Evolutionary conservation across 2,888 invertebrate genomes (phyloP).

Genomic region (Molanna angustata): DNA sequence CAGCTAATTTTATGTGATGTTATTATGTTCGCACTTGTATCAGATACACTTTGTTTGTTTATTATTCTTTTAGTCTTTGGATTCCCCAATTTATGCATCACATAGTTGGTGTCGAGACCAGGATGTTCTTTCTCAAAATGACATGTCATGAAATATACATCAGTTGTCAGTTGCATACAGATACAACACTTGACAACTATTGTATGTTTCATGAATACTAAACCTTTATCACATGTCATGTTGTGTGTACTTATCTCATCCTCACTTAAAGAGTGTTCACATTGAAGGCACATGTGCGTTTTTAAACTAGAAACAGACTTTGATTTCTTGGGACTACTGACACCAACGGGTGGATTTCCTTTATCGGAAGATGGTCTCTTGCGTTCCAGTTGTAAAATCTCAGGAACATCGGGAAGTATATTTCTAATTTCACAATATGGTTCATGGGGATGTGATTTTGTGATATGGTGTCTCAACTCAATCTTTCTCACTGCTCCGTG

Average conservation of each 20-base stretch:
- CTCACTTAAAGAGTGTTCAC: slow-evolving; percentile 39
- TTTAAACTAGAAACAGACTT: not conserved
- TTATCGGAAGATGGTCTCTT: slow-evolving; percentile 26
- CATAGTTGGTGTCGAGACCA: slow-evolving; percentile 38
- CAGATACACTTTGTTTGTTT: slow-evolving; percentile 20
- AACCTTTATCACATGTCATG: slow-evolving; percentile 36
- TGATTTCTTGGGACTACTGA: not conserved
- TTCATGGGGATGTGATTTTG: slow-evolving; percentile 38
- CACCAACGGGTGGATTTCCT: not conserved
- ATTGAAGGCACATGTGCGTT: slow-evolving; percentile 40
- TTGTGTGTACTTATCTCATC: slow-evolving; percentile 36
- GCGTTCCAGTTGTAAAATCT: slow-evolving; percentile 30
- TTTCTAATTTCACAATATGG: slow-evolving; percentile 32
- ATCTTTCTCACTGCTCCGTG: slow-evolving; percentile 37
- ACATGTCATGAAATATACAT: slow-evolving; percentile 38
- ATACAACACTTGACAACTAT: slow-evolving; percentile 48
- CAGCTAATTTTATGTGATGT: slow-evolving; percentile 34
- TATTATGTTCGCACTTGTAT: slow-evolving; percentile 33
- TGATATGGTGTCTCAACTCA: slow-evolving; percentile 41
- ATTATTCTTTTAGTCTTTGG: slow-evolving; percentile 29
- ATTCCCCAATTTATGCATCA: slow-evolving; percentile 38
- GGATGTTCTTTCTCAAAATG: slow-evolving; percentile 44
- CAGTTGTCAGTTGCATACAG: slow-evolving; percentile 43
- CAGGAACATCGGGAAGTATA: slow-evolving; percentile 35
- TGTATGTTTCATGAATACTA: slow-evolving; percentile 41